phyloP scores from a whole-genome alignment of 2,797 vertebrate species.

The Pantherophis vulpinus region DNA sequence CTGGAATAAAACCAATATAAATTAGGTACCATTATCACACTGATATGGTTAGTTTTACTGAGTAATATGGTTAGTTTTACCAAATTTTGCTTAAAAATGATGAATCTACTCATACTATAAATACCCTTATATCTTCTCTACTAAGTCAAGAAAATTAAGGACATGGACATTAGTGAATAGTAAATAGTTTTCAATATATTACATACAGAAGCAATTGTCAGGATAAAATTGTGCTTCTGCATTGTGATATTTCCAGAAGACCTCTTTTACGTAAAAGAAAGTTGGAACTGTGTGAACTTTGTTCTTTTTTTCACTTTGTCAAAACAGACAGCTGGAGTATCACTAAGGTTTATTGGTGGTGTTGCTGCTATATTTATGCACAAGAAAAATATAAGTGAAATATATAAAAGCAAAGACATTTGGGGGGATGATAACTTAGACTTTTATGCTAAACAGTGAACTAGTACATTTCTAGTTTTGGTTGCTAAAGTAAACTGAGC shows the following conservation, averaged over 20 bases:
- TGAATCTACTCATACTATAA: neutral
- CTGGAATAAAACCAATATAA: neutral
- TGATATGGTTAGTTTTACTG: too few species aligned
- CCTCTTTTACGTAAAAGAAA: neutral
- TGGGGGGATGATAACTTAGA: neutral
- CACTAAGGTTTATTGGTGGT: neutral
- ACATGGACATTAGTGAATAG: neutral
- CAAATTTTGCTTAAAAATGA: neutral
- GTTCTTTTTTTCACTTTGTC: neutral
- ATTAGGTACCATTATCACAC: too few species aligned
- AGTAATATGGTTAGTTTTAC: neutral
- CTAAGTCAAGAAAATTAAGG: neutral
- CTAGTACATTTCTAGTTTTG: neutral
- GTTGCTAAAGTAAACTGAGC: constrained; percentile 16
- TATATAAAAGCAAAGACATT: neutral
- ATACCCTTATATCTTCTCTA: neutral
- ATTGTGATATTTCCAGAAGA: neutral
- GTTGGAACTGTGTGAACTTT: neutral
- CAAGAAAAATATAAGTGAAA: neutral
- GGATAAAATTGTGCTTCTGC: neutral
- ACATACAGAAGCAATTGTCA: neutral
- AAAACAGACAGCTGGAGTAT: neutral
- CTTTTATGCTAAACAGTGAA: neutral
- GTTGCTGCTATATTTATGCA: neutral
- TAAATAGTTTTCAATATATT: neutral